phyloP scores from a whole-genome alignment of 2,797 vertebrate species.

The Clarias fuscus region DNA sequence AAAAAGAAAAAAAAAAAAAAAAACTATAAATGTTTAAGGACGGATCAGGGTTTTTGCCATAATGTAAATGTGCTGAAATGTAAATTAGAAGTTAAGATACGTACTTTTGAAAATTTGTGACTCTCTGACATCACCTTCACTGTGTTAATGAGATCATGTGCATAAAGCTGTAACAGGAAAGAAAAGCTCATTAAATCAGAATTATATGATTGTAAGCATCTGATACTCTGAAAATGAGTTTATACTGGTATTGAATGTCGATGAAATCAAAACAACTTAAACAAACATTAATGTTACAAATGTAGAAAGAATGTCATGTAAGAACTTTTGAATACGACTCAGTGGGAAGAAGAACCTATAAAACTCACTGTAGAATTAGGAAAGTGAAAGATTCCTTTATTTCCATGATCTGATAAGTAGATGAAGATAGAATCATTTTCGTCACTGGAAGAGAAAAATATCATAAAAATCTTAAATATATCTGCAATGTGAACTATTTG shows the following conservation, averaged over 20 bases:
- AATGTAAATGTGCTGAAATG: too few relatives aligned
- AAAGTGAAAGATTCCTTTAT: constrained; percentile 29
- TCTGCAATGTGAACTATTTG: neutral
- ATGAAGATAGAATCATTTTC: constrained; percentile 36
- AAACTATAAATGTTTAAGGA: too few relatives aligned
- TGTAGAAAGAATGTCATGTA: neutral
- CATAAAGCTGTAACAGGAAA: constrained; percentile 35
- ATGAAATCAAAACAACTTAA: neutral
- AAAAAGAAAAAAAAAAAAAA: too few relatives aligned
- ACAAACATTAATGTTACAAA: neutral
- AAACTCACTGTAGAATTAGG: constrained; percentile 27
- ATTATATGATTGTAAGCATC: neutral
- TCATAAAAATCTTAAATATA: neutral
- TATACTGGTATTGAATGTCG: neutral
- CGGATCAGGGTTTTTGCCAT: too few relatives aligned
- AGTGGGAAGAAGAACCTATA: neutral
- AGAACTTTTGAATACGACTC: neutral
- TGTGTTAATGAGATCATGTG: constrained; percentile 31
- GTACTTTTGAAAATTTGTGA: constrained; percentile 6
- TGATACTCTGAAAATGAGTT: neutral
- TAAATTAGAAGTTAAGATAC: too few relatives aligned
- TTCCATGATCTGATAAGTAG: constrained; percentile 38
- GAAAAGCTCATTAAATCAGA: neutral
- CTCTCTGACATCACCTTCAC: constrained; percentile 10
- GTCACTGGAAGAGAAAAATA: constrained; percentile 5